phyloP scores from a whole-genome alignment of 1,140 invertebrate species.

The Catajapyx aquilonaris region DNA sequence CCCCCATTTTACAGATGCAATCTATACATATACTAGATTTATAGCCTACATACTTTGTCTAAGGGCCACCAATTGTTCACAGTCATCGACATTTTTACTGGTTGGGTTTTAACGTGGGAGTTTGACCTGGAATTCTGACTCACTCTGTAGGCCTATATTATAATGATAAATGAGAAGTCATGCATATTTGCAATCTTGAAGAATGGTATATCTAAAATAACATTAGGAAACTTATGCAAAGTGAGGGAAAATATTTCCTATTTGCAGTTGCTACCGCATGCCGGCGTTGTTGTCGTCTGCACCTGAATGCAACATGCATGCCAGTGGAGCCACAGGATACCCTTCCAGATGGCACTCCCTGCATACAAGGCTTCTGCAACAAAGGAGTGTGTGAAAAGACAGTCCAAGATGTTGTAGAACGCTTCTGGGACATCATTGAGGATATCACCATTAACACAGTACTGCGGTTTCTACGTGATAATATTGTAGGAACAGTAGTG shows the following conservation, averaged over 20 bases:
- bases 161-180: too few species aligned
- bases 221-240: too few species aligned
- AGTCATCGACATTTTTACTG: neutral
- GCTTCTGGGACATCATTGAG: conserved; percentile 92
- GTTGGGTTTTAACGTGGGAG: conserved; percentile 3
- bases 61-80: too few species aligned
- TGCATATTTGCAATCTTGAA: too few species aligned
- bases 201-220: too few species aligned
- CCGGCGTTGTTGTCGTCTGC: conserved; percentile 72
- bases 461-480: conserved; percentile 61
- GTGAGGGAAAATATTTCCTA: too few species aligned
- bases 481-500: conserved; percentile 76
- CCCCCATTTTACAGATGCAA: too few species aligned
- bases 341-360: conserved; percentile 79
- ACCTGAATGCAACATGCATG: conserved; percentile 74
- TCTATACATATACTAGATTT: too few species aligned
- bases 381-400: conserved; percentile 85
- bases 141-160: too few species aligned
- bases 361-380: conserved; percentile 88
- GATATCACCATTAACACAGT: conserved; percentile 89
- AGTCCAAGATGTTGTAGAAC: conserved; percentile 80
- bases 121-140: too few species aligned
- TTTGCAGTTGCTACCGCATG: conserved; percentile 58
- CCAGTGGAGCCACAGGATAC: conserved; percentile 69
- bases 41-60: too few species aligned